Evolutionary conservation across 2,797 vertebrate genomes (phyloP).

Genomic region (Siniperca obscura): DNA sequence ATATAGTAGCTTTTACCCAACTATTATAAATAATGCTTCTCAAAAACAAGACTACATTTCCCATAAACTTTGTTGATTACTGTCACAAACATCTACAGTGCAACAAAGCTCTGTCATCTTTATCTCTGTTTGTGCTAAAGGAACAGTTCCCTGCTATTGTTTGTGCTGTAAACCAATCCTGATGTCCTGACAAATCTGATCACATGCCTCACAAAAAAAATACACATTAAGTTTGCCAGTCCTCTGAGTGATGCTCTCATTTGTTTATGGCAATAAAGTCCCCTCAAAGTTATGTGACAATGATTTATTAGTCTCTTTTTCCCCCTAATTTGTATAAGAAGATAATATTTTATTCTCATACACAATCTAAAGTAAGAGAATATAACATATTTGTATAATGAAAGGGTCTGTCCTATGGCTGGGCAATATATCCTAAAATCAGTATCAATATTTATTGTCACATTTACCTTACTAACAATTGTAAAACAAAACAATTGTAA

Average conservation of each 20-base stretch:
- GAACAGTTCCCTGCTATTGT: background rate
- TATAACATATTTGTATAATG: too few species aligned
- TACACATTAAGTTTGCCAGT: conserved; percentile 16
- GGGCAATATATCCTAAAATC: too few species aligned
- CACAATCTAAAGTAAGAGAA: too few species aligned
- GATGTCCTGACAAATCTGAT: conserved; percentile 25
- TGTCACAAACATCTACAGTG: background rate
- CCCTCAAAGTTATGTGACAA: conserved; percentile 19
- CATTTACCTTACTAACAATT: too few species aligned
- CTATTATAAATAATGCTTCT: background rate
- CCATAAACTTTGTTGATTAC: background rate
- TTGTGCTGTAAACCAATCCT: background rate
- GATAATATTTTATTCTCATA: too few species aligned
- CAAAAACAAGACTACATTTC: background rate
- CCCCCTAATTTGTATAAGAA: background rate
- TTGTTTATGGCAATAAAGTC: conserved; percentile 40
- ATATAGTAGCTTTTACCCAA: background rate
- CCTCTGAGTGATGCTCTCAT: conserved; percentile 12
- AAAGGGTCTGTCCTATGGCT: too few species aligned
- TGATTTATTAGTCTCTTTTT: conserved; percentile 27
- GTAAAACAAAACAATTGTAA: too few species aligned
- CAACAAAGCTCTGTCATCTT: background rate
- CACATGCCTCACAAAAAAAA: conserved; percentile 2
- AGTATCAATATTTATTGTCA: too few species aligned
- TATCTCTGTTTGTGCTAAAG: background rate